Base-by-base conservation (phyloP, 2,888 invertebrate genomes). In the Drosophila tanythrix region DNA sequence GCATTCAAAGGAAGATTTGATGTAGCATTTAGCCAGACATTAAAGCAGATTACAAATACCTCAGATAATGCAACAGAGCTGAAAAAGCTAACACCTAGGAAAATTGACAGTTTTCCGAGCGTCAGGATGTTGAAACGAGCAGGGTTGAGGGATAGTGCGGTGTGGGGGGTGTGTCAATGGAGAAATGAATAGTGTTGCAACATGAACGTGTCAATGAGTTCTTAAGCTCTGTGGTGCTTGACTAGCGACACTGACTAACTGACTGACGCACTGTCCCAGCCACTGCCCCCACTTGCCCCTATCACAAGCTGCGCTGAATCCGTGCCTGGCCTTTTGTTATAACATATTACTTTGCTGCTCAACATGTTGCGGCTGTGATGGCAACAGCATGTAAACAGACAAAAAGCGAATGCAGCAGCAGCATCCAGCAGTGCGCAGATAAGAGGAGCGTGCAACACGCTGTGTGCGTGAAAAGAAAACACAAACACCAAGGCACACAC, bases 131-230 rank as follows among this genome's bases (percentile, higher is more conserved):
- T 25, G 18, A 0, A 21, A 15, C 21, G 6, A 46, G 11, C 15
- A n/a, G 1, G 13, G 18, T 50, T 27, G 5, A n/a, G 40, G 4
- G 15, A 38, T n/a, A 8, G n/a, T 56, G 27, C 7, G 3, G 10
- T 8, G 38, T 29, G 11, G 25, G 52, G 18, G 36, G 18, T 4
- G 40, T 56, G 56, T 35, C 50, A 21, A 40, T 77, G 68, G 65
- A 72, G 65, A 59, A 72, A 67, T 74, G 67, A 74, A 83, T 72
- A 83, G 83, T 85, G 85, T 74, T 81, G 89, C 81, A 78, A 58
- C 76, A 63, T 50, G 70, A 68, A 88, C 85, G 88, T 87, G 87
- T 87, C 88, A 87, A 87, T 85, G 88, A 81, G 88, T 73, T 88
- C 76, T 77, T 77, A 81, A 89, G 89, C 76, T 74, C 25, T 71